These are phyloP conservation scores for Leiothrix lutea DNA, from an alignment of 2,113 vertebrate genomes.

Conservation along the genomic window DNA sequence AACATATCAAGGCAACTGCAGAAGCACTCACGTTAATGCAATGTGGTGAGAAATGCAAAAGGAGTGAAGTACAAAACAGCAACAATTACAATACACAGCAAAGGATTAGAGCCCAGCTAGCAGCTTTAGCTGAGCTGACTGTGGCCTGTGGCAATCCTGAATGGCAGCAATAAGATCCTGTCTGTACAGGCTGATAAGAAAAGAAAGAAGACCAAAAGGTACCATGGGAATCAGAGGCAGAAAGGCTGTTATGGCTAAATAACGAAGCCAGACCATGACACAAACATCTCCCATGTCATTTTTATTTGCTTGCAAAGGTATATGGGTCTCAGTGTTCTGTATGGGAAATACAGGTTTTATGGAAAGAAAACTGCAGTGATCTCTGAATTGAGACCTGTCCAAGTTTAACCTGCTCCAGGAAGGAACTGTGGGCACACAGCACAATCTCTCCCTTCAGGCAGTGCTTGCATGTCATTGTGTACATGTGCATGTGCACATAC, in stretches of 20 bases:
- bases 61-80: neutral
- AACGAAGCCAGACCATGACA: neutral
- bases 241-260: neutral
- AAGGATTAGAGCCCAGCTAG: neutral
- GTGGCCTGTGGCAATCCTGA: neutral
- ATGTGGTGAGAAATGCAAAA: neutral
- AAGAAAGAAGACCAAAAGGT: neutral
- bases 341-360: neutral
- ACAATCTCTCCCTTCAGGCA: neutral
- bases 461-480: neutral
- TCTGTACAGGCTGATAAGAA: neutral
- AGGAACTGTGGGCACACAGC: neutral
- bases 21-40: neutral
- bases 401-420: neutral
- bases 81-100: neutral
- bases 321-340: neutral
- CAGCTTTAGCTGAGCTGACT: neutral
- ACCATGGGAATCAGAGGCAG: neutral
- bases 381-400: neutral
- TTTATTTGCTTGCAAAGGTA: neutral
- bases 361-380: neutral
- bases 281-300: neutral
- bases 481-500: neutral
- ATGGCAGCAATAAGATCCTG: neutral
- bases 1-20: neutral